Evolutionary conservation across 2,113 vertebrate species (phyloP).

Genomic region (Campylomormyrus numenius): DNA sequence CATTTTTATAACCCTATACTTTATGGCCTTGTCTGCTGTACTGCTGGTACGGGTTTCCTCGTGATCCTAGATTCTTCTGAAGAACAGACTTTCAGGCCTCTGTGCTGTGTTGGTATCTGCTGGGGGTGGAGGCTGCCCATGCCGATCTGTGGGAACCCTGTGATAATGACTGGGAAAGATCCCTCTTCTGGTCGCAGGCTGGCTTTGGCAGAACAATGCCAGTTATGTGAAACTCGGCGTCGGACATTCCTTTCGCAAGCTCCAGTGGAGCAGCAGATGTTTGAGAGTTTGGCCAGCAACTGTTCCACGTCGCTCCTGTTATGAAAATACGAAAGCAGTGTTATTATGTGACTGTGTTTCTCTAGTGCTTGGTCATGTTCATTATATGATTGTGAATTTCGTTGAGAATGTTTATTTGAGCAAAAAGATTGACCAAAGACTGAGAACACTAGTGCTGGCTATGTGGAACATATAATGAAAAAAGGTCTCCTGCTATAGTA

Average conservation of each 20-base stretch:
- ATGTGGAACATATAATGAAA: not conserved
- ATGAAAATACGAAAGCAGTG: not conserved
- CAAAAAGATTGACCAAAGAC: not conserved
- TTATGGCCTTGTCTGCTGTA: not conserved
- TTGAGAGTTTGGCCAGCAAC: not conserved
- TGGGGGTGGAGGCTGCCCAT: not conserved
- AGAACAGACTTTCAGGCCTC: not conserved
- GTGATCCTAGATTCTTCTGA: not conserved
- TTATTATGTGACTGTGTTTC: not conserved
- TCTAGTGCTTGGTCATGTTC: not conserved
- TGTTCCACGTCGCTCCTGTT: not conserved
- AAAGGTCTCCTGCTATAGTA: not conserved
- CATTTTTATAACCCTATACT: not conserved
- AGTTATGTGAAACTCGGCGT: conserved; percentile 38
- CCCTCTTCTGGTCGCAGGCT: not conserved
- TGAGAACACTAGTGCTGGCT: not conserved
- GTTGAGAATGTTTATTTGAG: not conserved
- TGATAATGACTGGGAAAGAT: not conserved
- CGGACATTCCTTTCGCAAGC: conserved; percentile 40
- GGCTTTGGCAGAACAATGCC: conserved; percentile 42
- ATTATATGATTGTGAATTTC: not conserved
- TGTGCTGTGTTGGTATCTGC: not conserved
- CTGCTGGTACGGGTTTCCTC: not conserved
- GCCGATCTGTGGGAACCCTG: not conserved
- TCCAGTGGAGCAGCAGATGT: conserved; percentile 10